phyloP scores from a whole-genome alignment of 92 coral and sea anemone species.

The Nematostella vectensis region DNA sequence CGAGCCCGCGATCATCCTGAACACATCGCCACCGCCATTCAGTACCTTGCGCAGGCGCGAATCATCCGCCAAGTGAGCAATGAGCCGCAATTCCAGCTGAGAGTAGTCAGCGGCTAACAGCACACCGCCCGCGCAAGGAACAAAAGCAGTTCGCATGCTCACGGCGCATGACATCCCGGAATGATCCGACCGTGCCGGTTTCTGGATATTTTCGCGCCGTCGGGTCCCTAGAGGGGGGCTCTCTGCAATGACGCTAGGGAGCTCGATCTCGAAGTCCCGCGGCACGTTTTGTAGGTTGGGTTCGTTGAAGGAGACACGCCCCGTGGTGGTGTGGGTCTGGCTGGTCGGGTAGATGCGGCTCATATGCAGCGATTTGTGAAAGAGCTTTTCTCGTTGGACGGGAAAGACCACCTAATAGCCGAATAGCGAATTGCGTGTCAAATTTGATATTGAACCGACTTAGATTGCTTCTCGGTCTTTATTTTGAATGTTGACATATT shows the following conservation, averaged over 20 bases:
- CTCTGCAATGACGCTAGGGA: constrained; percentile 72
- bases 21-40: constrained; percentile 92
- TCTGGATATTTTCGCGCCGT: constrained; percentile 15
- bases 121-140: constrained; percentile 68
- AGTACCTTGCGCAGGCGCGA: constrained; percentile 65
- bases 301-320: constrained; percentile 88
- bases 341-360: constrained; percentile 69
- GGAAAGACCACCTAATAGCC: constrained; percentile 84
- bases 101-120: constrained; percentile 97
- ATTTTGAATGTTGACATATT: too few species aligned
- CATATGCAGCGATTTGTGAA: constrained; percentile 54
- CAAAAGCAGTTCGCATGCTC: constrained; percentile 97
- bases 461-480: too few species aligned
- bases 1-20: constrained; percentile 92
- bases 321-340: constrained; percentile 89
- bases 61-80: constrained; percentile 87
- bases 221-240: constrained; percentile 65
- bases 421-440: too few species aligned
- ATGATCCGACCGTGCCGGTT: constrained; percentile 14
- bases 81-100: constrained; percentile 94
- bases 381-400: constrained; percentile 65
- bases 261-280: constrained; percentile 76
- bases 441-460: too few species aligned
- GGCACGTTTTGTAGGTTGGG: constrained; percentile 98
- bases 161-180: constrained; percentile 56